These are phyloP conservation scores for Condylura cristata DNA, from an alignment of 2,113 vertebrate genomes.

Conservation along the genomic window DNA sequence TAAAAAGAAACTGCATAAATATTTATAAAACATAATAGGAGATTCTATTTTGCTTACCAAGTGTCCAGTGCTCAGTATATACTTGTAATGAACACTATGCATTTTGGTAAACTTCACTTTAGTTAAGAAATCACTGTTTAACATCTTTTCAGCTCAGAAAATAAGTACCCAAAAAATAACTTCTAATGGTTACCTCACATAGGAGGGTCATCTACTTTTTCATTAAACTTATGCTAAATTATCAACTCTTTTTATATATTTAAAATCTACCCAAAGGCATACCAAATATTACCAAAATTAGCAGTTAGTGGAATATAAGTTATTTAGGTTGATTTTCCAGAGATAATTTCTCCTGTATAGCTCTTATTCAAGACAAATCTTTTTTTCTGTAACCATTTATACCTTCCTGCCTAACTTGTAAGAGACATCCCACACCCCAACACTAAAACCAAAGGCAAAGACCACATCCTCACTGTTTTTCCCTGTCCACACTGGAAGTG, in stretches of 20 bases:
- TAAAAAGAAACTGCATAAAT: too few species aligned
- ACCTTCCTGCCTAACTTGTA: not conserved
- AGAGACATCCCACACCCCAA: not conserved
- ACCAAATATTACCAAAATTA: not conserved
- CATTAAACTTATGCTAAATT: not conserved
- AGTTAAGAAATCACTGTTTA: not conserved
- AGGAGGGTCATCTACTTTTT: not conserved
- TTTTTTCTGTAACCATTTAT: not conserved
- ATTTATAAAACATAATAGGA: not conserved
- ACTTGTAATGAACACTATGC: not conserved
- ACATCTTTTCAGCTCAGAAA: not conserved
- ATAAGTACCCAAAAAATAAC: not conserved
- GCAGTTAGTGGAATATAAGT: not conserved
- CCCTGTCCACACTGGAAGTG: not conserved
- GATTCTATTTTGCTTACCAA: not conserved
- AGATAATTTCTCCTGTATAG: not conserved
- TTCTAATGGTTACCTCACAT: not conserved
- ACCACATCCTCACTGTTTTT: not conserved
- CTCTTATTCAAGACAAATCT: not conserved
- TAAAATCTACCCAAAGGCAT: not conserved
- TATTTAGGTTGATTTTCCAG: not conserved
- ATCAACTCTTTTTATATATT: accelerated
- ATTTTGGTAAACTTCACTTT: not conserved
- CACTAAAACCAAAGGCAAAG: not conserved
- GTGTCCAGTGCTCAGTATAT: not conserved